These are phyloP conservation scores for Cairina moschata DNA, from an alignment of 2,113 vertebrate genomes.

Conservation along the genomic window DNA sequence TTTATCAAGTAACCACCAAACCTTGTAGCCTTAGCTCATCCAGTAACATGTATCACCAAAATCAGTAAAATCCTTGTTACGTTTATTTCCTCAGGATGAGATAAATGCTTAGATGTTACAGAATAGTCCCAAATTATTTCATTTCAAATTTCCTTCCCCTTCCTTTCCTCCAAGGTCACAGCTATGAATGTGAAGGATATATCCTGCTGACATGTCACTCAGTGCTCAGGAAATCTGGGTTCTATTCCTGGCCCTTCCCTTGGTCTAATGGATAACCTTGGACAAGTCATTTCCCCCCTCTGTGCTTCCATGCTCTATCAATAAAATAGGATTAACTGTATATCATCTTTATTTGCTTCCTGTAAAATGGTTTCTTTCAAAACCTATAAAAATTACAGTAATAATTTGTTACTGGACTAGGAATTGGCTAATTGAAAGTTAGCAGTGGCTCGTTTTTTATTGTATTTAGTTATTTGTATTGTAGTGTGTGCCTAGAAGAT, in stretches of 20 bases:
- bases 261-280: background rate
- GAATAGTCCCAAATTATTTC: background rate
- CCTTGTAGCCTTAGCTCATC: background rate
- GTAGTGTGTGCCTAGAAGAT: background rate
- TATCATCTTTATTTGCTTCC: background rate
- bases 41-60: background rate
- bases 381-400: background rate
- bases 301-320: background rate
- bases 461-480: background rate
- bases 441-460: background rate
- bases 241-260: constrained; percentile 35
- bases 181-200: background rate
- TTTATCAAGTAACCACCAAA: background rate
- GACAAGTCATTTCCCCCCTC: background rate
- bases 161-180: constrained; percentile 11
- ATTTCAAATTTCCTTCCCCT: constrained; percentile 1
- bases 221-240: constrained; percentile 38
- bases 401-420: background rate
- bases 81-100: background rate
- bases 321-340: background rate
- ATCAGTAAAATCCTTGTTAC: background rate
- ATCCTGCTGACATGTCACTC: constrained; percentile 32
- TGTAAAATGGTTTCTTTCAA: background rate
- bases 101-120: background rate
- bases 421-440: background rate